These are phyloP conservation scores for Coelopa frigida DNA, from an alignment of 1,140 invertebrate genomes.

Conservation along the genomic window DNA sequence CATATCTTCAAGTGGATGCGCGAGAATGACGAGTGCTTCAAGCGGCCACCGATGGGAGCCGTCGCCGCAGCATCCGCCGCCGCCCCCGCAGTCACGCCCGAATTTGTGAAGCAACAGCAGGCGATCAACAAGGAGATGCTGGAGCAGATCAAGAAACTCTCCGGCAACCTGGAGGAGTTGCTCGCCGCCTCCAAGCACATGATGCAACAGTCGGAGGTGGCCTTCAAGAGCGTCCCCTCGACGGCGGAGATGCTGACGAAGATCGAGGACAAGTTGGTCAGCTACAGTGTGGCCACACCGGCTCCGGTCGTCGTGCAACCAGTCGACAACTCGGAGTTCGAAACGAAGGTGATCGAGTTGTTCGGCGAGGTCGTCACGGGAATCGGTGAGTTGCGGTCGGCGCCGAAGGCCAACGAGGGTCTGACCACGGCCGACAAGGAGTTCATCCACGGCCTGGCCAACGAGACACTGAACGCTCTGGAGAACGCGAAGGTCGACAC, in stretches of 20 bases:
- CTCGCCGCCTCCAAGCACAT: constrained; percentile 40
- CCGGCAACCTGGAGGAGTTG: constrained; percentile 49
- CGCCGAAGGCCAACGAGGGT: constrained; percentile 15
- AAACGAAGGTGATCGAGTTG: constrained; percentile 25
- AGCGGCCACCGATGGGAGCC: constrained; percentile 35
- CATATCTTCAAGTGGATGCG: constrained; percentile 58
- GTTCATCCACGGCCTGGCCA: constrained; percentile 35
- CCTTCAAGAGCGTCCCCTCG: constrained; percentile 24
- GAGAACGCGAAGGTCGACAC: constrained; percentile 26
- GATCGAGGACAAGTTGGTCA: constrained; percentile 31
- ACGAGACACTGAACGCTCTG: constrained; percentile 35
- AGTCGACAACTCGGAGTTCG: constrained; percentile 27
- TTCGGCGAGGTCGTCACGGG: constrained; percentile 20
- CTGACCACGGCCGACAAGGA: constrained; percentile 27
- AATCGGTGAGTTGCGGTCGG: constrained; percentile 19
- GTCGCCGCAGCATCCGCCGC: constrained; percentile 25
- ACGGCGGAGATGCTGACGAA: constrained; percentile 24
- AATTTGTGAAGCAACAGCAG: constrained; percentile 28
- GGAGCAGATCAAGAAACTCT: constrained; percentile 50
- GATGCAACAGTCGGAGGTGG: constrained; percentile 21
- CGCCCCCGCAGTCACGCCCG: constrained; percentile 16
- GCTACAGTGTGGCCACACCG: constrained; percentile 22
- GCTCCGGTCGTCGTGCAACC: constrained; percentile 9
- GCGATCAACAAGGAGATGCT: constrained; percentile 45
- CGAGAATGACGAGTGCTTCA: constrained; percentile 41